A percentile compares a stretch with the other conserved stretches of the same genome.
These are phyloP conservation scores for Rhinella marina DNA, from an alignment of 2,797 vertebrate genomes.

Conservation along the genomic window DNA sequence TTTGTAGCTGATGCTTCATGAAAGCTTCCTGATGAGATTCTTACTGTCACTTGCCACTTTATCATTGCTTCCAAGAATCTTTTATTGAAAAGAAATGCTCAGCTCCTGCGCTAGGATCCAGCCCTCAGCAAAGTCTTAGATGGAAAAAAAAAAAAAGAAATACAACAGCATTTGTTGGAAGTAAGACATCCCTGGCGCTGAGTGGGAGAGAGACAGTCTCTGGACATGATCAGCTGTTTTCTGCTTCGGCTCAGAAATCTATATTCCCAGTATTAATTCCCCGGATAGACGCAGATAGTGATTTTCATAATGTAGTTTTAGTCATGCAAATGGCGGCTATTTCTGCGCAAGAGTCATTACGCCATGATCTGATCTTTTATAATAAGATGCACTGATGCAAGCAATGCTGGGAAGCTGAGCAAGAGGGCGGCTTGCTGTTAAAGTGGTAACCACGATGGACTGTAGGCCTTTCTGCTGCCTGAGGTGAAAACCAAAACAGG, in stretches of 20 bases:
- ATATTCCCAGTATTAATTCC: conserved; percentile 16
- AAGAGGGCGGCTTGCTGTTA: background rate
- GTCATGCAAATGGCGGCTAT: conserved; percentile 22
- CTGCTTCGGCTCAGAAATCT: conserved; percentile 1
- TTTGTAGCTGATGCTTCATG: conserved; percentile 57
- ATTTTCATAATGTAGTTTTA: conserved; percentile 10
- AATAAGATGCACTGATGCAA: conserved; percentile 18
- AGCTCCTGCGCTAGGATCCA: conserved; percentile 21
- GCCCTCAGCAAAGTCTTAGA: conserved; percentile 36
- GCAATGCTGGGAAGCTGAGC: conserved; percentile 9
- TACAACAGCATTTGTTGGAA: conserved; percentile 18
- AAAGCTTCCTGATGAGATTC: conserved; percentile 57
- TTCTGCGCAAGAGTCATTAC: background rate
- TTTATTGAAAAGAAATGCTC: conserved; percentile 49
- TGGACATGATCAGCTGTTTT: background rate
- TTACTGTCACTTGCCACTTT: conserved; percentile 60
- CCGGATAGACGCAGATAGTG: conserved; percentile 7
- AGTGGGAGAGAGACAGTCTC: background rate
- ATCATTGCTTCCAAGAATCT: conserved; percentile 50
- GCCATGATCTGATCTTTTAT: conserved; percentile 17
- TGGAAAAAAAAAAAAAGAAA: background rate
- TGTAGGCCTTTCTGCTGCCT: background rate
- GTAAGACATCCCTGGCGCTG: background rate
- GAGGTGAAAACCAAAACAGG: too few relatives aligned
- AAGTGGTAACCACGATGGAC: background rate